Base-by-base conservation (phyloP, 1,140 invertebrate species). In the Pseudomyrmex sp. region DNA sequence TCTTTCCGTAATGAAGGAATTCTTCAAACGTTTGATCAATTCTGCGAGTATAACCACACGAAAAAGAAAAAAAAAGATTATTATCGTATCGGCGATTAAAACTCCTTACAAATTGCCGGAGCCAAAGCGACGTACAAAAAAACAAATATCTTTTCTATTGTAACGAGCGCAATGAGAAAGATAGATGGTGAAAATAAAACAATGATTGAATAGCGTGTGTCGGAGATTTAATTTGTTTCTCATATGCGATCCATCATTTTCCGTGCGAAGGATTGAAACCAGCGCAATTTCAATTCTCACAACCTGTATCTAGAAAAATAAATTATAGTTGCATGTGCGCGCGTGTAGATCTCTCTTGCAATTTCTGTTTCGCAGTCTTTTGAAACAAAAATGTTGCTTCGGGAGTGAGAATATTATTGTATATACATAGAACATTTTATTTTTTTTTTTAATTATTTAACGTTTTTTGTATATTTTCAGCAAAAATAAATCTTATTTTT, bases 141-240 rank as follows among this genome's bases (percentile, higher is more conserved):
- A 54, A 76, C n/a, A 62, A 62, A 72, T 80, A 80, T 80, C 76
- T 80, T 80, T 80, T 80, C 54, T 80, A 80, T 80, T 72, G 56
- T 80, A 80, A 72, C 44, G 44, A 72, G n/a, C 44, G 66, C 54
- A 46, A 20, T 46, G 46, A 59, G 56, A 44, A 26, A 48, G 65
- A 46, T 18, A 59, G 54, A 79, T 70, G 35, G 35, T 13, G 75
- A 44, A 59, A 80, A 80, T 80, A 80, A 80, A 80, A 61, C 66
- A 80, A 77, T 80, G 58, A 70, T 80, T 80, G 66, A 80, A 72
- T 80, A 66, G 76, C 66, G 76, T 48, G 68, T 70, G 68, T 70
- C 76, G 56, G 48, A 44, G 15, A 23, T 80, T 44, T 35, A 48
- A 80, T 72, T 59, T 13, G 61, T 80, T 72, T 18, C 65, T 35